These are phyloP conservation scores for Trididemnum nubilum DNA, from an alignment of 23 tunicate genomes.

Conservation along the genomic window DNA sequence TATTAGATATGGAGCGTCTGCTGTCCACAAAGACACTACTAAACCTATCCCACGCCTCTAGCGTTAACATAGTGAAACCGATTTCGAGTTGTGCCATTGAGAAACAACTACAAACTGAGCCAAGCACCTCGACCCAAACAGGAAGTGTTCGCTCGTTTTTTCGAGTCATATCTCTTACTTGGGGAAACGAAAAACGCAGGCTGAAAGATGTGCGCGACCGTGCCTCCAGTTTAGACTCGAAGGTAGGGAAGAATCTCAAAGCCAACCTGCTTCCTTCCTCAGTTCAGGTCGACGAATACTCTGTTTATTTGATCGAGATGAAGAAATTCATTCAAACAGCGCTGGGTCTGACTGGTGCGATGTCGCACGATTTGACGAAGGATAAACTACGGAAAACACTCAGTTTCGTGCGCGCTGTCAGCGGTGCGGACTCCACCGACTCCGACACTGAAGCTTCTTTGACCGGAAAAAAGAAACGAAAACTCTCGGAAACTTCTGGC, in stretches of 20 bases:
- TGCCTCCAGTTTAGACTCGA: conserved; percentile 8
- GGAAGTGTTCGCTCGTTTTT: conserved; percentile 54
- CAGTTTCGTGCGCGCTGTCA: conserved; percentile 33
- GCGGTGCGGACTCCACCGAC: conserved; percentile 43
- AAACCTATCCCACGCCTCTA: conserved; percentile 1
- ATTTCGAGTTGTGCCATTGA: background rate
- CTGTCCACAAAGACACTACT: background rate
- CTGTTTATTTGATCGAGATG: conserved; percentile 27
- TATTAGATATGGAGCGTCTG: background rate
- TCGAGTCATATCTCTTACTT: conserved; percentile 65
- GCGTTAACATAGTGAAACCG: background rate
- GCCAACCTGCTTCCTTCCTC: conserved; percentile 10
- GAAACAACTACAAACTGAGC: background rate
- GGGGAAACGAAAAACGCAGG: conserved; percentile 51
- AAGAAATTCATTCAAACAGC: conserved; percentile 37
- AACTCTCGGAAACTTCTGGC: conserved; percentile 61
- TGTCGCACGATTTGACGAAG: conserved; percentile 24
- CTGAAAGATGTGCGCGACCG: conserved; percentile 41
- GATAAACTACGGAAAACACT: conserved; percentile 15
- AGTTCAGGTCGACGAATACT: conserved; percentile 34
- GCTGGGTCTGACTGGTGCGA: conserved; percentile 45
- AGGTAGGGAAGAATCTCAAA: background rate
- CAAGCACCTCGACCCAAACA: background rate
- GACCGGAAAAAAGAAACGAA: conserved; percentile 2
- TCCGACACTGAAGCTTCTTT: conserved; percentile 22